Evolutionary conservation across 2,888 invertebrate species (phyloP).

Genomic region (Caradrina clavipalpis): DNA sequence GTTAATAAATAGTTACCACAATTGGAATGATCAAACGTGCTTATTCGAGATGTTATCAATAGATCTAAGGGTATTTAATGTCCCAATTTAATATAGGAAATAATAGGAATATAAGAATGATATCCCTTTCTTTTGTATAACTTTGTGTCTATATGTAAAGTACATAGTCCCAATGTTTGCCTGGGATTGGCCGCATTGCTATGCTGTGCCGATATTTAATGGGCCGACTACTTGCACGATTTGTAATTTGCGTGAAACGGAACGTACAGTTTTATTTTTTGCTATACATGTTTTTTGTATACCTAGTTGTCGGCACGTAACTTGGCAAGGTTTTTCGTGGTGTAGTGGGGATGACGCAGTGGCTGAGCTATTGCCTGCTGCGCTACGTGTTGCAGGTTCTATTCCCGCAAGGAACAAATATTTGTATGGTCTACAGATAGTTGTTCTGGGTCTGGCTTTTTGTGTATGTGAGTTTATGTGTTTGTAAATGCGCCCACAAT

Average conservation of each 20-base stretch:
- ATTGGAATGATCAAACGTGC: not conserved
- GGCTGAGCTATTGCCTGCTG: too few relatives aligned
- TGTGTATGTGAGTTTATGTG: too few relatives aligned
- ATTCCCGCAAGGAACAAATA: too few relatives aligned
- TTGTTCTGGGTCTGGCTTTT: too few relatives aligned
- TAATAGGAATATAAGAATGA: not conserved
- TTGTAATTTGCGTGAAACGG: too few relatives aligned
- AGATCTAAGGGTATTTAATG: not conserved
- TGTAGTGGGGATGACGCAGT: too few relatives aligned
- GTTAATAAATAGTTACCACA: conserved; percentile 11
- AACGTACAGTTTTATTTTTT: not conserved
- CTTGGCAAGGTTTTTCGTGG: too few relatives aligned
- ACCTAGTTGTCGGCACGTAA: too few relatives aligned
- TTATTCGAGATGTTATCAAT: not conserved
- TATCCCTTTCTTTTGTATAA: not conserved
- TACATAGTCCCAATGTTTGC: conserved; percentile 7
- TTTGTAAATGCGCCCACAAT: too few relatives aligned
- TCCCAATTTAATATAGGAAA: conserved; percentile 10
- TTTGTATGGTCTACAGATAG: too few relatives aligned
- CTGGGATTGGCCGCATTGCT: not conserved
- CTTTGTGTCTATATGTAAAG: not conserved
- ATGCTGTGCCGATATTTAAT: conserved; percentile 14
- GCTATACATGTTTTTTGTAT: not conserved
- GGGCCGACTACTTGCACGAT: not conserved
- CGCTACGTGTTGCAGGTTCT: too few relatives aligned